phyloP scores from a whole-genome alignment of 2,888 invertebrate species.

The Autographa pulchrina region DNA sequence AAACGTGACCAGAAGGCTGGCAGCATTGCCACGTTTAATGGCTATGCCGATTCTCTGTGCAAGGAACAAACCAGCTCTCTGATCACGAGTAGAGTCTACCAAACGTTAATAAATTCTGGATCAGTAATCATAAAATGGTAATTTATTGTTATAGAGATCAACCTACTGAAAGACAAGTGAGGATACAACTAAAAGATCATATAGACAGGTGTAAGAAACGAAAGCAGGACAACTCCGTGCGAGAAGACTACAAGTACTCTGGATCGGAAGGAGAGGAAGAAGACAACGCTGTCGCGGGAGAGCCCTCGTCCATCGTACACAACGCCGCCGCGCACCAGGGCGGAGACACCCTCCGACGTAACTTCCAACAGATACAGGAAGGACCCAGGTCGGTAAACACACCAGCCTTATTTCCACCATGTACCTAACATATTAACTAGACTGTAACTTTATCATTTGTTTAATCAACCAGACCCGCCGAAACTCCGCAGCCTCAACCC shows the following conservation, averaged over 20 bases:
- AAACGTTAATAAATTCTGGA: no score
- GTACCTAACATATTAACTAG: slow-evolving; percentile 48
- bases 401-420: slow-evolving; percentile 16
- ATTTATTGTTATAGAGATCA: slow-evolving; percentile 92
- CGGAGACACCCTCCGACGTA: slow-evolving; percentile 98
- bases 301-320: slow-evolving; percentile 98
- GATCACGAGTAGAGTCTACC: no score
- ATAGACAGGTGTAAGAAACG: slow-evolving; percentile 99
- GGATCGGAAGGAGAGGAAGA: slow-evolving; percentile 99
- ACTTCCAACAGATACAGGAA: slow-evolving; percentile 99
- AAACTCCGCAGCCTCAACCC: slow-evolving; percentile 90
- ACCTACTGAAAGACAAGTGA: slow-evolving; percentile 99
- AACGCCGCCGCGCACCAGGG: slow-evolving; percentile 92
- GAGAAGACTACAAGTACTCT: slow-evolving; percentile 95
- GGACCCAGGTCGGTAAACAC: slow-evolving; percentile 81
- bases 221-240: slow-evolving; percentile 95
- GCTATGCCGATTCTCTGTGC: no score
- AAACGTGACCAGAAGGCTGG: no score
- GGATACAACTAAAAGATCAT: slow-evolving; percentile 99
- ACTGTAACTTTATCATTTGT: slow-evolving; percentile 49
- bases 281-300: slow-evolving; percentile 96
- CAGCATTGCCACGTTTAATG: no score
- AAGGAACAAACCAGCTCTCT: no score
- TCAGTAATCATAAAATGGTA: not conserved
- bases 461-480: slow-evolving; percentile 90